phyloP scores from a whole-genome alignment of 2,797 vertebrate genomes.

The Monodelphis domestica region DNA sequence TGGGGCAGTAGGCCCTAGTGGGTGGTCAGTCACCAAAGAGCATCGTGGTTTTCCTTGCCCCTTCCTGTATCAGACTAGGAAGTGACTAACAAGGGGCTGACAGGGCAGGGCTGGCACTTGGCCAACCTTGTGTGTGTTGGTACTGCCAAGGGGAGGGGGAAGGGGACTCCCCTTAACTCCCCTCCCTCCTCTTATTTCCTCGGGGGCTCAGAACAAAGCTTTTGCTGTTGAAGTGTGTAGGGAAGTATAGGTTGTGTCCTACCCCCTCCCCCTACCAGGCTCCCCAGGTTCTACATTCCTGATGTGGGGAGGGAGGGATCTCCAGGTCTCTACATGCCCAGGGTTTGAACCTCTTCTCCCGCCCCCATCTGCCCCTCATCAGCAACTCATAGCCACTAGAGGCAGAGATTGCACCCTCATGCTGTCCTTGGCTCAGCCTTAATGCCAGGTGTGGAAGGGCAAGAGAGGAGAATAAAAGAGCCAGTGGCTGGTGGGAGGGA shows the following conservation, averaged over 20 bases:
- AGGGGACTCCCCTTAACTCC: background rate
- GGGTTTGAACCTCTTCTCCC: background rate
- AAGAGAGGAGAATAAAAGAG: background rate
- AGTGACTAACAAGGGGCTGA: conserved; percentile 41
- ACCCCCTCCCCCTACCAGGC: conserved; percentile 18
- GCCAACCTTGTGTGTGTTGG: background rate
- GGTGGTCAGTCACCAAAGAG: conserved; percentile 18
- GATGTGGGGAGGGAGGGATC: conserved; percentile 64
- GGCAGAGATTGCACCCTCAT: conserved; percentile 22
- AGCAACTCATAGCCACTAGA: conserved; percentile 4
- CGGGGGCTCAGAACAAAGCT: conserved; percentile 39
- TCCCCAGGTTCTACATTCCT: conserved; percentile 75
- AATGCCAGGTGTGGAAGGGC: conserved; percentile 36
- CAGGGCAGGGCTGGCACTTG: background rate
- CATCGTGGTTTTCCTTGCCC: background rate
- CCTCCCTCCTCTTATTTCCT: conserved; percentile 7
- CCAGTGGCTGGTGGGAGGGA: background rate
- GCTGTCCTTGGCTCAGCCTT: background rate
- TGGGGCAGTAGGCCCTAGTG: background rate
- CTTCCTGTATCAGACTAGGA: conserved; percentile 26
- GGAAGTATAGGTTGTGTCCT: background rate
- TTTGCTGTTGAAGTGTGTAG: conserved; percentile 23
- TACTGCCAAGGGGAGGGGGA: background rate
- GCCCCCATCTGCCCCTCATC: conserved; percentile 43
- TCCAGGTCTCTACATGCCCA: conserved; percentile 66